A percentile compares a stretch with the other conserved stretches of the same genome.
Conservation (phyloP, 2,797 vertebrate species). For the Cynodonichthys magdalenae region DNA sequence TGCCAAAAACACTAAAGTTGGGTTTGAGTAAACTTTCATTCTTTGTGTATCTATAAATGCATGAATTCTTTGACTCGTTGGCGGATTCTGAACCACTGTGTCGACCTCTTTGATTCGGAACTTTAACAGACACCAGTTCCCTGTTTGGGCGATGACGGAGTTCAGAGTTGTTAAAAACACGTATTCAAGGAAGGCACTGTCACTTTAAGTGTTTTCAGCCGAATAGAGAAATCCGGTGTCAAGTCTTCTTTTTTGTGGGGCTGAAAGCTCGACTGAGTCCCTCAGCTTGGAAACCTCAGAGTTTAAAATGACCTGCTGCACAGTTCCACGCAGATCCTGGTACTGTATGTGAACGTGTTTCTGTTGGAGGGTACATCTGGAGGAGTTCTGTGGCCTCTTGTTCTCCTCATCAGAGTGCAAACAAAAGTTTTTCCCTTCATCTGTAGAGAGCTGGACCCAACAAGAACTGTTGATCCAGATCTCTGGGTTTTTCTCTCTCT, state of each 20-base stretch:
- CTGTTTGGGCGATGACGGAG: constrained; percentile 26
- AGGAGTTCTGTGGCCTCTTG: constrained; percentile 52
- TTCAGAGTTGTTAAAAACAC: constrained; percentile 24
- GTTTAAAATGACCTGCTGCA: constrained; percentile 53
- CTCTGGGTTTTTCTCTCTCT: constrained; percentile 47
- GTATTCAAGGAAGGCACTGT: constrained; percentile 16
- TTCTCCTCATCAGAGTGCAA: constrained; percentile 51
- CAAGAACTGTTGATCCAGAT: constrained; percentile 63
- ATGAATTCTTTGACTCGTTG: constrained; percentile 62
- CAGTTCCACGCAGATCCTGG: constrained; percentile 48
- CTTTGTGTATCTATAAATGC: constrained; percentile 75
- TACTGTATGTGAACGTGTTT: constrained; percentile 55
- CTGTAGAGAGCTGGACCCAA: constrained; percentile 44
- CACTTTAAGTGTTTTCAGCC: constrained; percentile 36
- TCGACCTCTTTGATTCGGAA: constrained; percentile 72
- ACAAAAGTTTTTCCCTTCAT: constrained; percentile 16
- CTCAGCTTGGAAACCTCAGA: constrained; percentile 41
- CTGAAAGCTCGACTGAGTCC: constrained; percentile 51
- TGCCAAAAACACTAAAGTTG: constrained; percentile 76
- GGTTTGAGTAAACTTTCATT: constrained; percentile 78
- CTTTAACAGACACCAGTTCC: constrained; percentile 53
- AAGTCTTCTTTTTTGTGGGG: constrained; percentile 52
- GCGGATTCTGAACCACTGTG: constrained; percentile 73
- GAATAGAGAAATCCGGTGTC: constrained; percentile 40
- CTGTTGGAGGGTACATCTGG: constrained; percentile 46